These are phyloP conservation scores for Rhagoletis pomonella DNA, from an alignment of 1,140 invertebrate genomes.

Conservation along the genomic window DNA sequence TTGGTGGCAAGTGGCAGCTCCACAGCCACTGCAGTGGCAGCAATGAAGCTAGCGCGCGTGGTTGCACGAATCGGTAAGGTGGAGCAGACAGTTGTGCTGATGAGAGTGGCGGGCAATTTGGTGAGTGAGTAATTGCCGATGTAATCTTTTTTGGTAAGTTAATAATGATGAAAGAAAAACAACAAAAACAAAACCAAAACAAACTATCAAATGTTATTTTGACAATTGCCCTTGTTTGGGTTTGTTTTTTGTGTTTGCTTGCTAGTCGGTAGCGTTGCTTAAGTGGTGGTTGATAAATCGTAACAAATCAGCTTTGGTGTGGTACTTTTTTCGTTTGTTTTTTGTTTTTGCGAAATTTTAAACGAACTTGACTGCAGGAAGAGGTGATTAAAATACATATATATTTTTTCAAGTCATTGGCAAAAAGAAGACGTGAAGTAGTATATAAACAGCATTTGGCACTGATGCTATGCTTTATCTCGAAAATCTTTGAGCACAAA, in stretches of 20 bases:
- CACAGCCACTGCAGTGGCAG: not conserved
- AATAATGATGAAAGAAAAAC: not conserved
- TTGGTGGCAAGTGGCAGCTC: not conserved
- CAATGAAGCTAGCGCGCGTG: not conserved
- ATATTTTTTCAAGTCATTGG: too few relatives aligned
- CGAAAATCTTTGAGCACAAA: too few relatives aligned
- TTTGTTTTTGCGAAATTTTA: too few relatives aligned
- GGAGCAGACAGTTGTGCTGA: not conserved
- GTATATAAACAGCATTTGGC: too few relatives aligned
- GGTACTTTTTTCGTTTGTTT: not conserved
- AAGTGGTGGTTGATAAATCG: not conserved
- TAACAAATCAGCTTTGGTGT: not conserved
- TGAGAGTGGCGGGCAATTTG: not conserved
- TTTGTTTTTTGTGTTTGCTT: too few relatives aligned
- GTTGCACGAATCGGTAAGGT: slow-evolving; percentile 19
- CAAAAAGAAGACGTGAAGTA: too few relatives aligned
- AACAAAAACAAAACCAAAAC: not conserved
- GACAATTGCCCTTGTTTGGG: not conserved
- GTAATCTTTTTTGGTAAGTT: not conserved
- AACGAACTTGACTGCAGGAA: too few relatives aligned
- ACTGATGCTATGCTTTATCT: too few relatives aligned
- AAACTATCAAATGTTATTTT: not conserved
- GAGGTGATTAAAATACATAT: too few relatives aligned
- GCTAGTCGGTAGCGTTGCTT: not conserved
- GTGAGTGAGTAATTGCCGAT: slow-evolving; percentile 12